phyloP scores from a whole-genome alignment of 1,140 invertebrate species.

The Aporrectodea caliginosa region DNA sequence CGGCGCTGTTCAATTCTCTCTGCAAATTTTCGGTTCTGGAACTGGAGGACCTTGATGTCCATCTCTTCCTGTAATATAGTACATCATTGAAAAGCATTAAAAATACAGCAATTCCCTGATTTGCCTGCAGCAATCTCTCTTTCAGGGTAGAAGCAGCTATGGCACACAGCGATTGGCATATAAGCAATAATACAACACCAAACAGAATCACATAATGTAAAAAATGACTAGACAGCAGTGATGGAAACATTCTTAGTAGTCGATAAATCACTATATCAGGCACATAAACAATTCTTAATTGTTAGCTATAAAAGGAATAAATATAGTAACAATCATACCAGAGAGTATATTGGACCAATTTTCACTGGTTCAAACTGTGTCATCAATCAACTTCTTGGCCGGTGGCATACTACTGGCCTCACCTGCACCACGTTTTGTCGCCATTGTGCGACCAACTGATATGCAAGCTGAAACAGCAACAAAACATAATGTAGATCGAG shows the following conservation, averaged over 20 bases:
- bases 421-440: background rate
- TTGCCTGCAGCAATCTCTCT: too few species aligned
- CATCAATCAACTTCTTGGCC: slow-evolving; percentile 59
- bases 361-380: slow-evolving; percentile 89
- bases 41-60: slow-evolving; percentile 93
- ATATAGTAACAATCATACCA: too few species aligned
- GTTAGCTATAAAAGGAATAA: too few species aligned
- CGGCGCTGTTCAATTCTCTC: slow-evolving; percentile 84
- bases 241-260: background rate
- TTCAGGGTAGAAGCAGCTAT: too few species aligned
- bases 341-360: slow-evolving; percentile 84
- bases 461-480: too few species aligned
- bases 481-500: too few species aligned
- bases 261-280: too few species aligned
- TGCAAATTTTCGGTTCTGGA: slow-evolving; percentile 93
- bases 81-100: slow-evolving; percentile 16
- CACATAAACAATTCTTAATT: too few species aligned
- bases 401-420: slow-evolving; percentile 42
- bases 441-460: too few species aligned
- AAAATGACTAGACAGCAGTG: background rate
- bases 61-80: slow-evolving; percentile 71
- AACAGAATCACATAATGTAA: too few species aligned
- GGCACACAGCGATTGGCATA: too few species aligned
- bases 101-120: background rate
- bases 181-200: too few species aligned